These are phyloP conservation scores for Drosophila pectinifera DNA, from an alignment of 1,140 invertebrate genomes.

Conservation along the genomic window DNA sequence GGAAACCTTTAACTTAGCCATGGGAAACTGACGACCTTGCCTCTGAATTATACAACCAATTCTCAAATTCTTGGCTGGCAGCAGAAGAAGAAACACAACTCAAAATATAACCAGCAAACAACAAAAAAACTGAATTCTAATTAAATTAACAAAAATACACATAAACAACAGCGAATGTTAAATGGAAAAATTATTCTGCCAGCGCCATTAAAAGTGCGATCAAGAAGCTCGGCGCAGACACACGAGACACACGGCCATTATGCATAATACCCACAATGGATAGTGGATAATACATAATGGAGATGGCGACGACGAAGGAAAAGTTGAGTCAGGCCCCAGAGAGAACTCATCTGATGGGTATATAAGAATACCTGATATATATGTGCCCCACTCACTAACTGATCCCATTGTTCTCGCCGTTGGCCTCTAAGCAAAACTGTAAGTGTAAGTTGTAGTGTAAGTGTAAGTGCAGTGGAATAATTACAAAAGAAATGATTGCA, in stretches of 20 bases:
- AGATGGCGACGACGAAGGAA: conserved; percentile 30
- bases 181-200: conserved; percentile 69
- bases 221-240: conserved; percentile 56
- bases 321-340: conserved; percentile 50
- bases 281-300: conserved; percentile 45
- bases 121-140: conserved; percentile 67
- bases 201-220: conserved; percentile 72
- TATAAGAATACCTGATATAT: conserved; percentile 3
- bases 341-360: conserved; percentile 22
- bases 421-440: conserved; percentile 55
- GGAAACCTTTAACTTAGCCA: conserved; percentile 26
- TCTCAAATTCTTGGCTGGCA: conserved; percentile 36
- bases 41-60: conserved; percentile 37
- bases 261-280: conserved; percentile 30
- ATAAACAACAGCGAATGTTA: conserved; percentile 67
- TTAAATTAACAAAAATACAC: conserved; percentile 67
- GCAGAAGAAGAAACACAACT: conserved; percentile 17
- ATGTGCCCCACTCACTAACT: conserved; percentile 31
- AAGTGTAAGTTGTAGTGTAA: conserved; percentile 58
- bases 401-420: conserved; percentile 47
- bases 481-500: conserved; percentile 11
- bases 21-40: conserved; percentile 49
- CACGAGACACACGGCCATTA: conserved; percentile 46
- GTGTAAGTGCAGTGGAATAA: conserved; percentile 37
- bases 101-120: conserved; percentile 38